phyloP scores from a whole-genome alignment of 2,888 invertebrate species.

The Lasioglossum calceatum region DNA sequence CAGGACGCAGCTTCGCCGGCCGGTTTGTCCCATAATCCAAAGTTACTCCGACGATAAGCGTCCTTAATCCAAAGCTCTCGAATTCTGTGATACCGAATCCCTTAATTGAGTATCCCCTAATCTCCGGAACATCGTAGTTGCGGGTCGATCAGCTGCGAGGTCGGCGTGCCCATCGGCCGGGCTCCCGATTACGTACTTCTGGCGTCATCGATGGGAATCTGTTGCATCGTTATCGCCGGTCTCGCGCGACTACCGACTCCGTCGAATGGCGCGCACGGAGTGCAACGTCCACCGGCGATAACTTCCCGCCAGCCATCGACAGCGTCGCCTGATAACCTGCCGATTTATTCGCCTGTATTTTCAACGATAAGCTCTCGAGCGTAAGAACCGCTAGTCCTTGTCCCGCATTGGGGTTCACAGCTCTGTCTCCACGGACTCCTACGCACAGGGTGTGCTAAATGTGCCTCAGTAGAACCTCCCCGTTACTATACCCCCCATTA shows the following conservation, averaged over 20 bases:
- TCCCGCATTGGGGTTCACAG: not conserved
- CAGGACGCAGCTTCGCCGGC: conserved; percentile 35
- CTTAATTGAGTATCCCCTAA: conserved; percentile 75
- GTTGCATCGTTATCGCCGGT: conserved; percentile 61
- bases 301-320: conserved; percentile 39
- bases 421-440: not conserved
- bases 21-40: conserved; percentile 62
- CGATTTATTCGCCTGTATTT: conserved; percentile 56
- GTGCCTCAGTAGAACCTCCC: not conserved
- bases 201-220: conserved; percentile 60
- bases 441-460: not conserved
- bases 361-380: conserved; percentile 44
- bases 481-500: not conserved
- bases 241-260: conserved; percentile 25
- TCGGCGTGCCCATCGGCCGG: conserved; percentile 36
- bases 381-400: conserved; percentile 38
- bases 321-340: conserved; percentile 39
- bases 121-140: conserved; percentile 69
- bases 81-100: conserved; percentile 76
- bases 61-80: conserved; percentile 73
- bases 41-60: conserved; percentile 73
- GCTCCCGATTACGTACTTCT: conserved; percentile 56
- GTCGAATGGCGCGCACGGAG: conserved; percentile 30
- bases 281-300: conserved; percentile 44
- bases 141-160: conserved; percentile 66